phyloP scores from a whole-genome alignment of 2,113 vertebrate genomes.

The Poeciliopsis occidentalis region DNA sequence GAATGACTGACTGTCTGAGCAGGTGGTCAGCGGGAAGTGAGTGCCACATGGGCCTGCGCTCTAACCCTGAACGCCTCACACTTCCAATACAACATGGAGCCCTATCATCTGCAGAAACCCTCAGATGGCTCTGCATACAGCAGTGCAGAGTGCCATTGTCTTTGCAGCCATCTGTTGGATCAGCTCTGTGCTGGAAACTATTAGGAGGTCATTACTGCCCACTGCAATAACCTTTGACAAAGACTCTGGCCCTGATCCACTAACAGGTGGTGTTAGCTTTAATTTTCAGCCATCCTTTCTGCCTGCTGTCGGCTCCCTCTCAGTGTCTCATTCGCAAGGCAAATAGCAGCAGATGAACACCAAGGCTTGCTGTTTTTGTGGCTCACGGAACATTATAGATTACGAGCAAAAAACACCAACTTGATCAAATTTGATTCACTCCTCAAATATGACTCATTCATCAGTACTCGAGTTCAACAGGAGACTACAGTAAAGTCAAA shows the following conservation, averaged over 20 bases:
- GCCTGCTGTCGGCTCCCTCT: background rate
- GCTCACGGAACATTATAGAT: no score
- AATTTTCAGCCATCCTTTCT: background rate
- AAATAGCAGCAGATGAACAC: background rate
- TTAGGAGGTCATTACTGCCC: background rate
- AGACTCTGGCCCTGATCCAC: background rate
- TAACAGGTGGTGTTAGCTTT: background rate
- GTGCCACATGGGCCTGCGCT: background rate
- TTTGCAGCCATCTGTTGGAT: background rate
- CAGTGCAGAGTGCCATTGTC: background rate
- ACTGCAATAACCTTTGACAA: constrained; percentile 1
- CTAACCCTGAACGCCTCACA: background rate
- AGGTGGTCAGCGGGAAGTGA: background rate
- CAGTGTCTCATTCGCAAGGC: background rate
- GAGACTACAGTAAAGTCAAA: no score
- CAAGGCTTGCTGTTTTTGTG: background rate
- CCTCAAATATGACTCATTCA: no score
- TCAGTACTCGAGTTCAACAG: no score
- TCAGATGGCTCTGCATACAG: background rate
- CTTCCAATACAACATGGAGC: background rate
- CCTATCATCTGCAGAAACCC: background rate
- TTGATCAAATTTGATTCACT: no score
- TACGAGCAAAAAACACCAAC: no score
- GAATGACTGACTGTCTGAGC: background rate
- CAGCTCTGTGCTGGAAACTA: background rate